phyloP scores from a whole-genome alignment of 1,140 invertebrate genomes.

The Spodoptera litura region DNA sequence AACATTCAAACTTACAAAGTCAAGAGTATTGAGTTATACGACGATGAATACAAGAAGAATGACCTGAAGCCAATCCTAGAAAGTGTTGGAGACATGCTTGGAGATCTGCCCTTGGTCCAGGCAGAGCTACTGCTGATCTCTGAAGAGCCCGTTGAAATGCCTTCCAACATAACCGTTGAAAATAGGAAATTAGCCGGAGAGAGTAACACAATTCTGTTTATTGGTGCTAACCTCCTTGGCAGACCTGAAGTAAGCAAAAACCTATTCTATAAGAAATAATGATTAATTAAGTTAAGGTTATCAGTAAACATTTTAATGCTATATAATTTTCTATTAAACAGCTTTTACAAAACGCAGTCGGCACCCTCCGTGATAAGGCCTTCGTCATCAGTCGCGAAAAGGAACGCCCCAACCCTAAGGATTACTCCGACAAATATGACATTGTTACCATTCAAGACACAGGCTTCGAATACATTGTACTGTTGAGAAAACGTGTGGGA shows the following conservation, averaged over 20 bases:
- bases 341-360: slow-evolving; percentile 75
- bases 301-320: too few species aligned
- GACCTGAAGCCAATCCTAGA: slow-evolving; percentile 82
- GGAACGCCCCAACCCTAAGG: slow-evolving; percentile 66
- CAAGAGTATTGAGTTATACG: slow-evolving; percentile 90
- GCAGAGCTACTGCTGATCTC: slow-evolving; percentile 82
- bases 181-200: slow-evolving; percentile 87
- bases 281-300: too few species aligned
- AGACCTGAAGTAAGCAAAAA: slow-evolving; percentile 67
- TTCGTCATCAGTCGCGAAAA: slow-evolving; percentile 86
- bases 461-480: slow-evolving; percentile 78
- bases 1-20: slow-evolving; percentile 90
- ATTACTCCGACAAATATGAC: slow-evolving; percentile 71
- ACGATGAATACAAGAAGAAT: slow-evolving; percentile 84
- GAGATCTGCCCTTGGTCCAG: slow-evolving; percentile 89
- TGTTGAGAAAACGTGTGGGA: slow-evolving; percentile 77
- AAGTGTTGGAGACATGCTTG: slow-evolving; percentile 86
- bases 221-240: slow-evolving; percentile 83
- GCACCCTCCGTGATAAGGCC: slow-evolving; percentile 78
- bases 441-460: slow-evolving; percentile 80
- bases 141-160: slow-evolving; percentile 82
- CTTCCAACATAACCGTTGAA: slow-evolving; percentile 86
- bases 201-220: slow-evolving; percentile 86
- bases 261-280: background rate
- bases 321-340: slow-evolving; percentile 53